phyloP scores from a whole-genome alignment of 2,113 vertebrate genomes.

The Anser brachyrhynchus region DNA sequence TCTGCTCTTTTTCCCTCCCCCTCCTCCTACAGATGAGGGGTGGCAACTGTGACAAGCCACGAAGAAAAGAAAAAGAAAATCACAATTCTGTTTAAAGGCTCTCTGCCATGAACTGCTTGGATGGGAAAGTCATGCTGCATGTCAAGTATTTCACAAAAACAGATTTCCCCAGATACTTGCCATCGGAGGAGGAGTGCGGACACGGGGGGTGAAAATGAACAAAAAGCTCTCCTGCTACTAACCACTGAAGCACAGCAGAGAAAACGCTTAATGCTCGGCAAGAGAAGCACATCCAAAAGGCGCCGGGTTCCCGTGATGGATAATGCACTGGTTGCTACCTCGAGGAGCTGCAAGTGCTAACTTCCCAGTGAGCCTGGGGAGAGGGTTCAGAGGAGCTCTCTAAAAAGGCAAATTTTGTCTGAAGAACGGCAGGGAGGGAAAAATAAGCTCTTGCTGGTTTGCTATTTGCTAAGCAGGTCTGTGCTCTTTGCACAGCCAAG shows the following conservation, averaged over 20 bases:
- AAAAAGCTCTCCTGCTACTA: neutral
- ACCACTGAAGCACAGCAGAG: neutral
- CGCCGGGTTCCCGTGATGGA: neutral
- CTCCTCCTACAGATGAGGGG: neutral
- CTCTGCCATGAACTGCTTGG: neutral
- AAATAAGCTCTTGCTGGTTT: neutral
- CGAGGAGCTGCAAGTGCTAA: neutral
- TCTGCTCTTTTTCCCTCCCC: neutral
- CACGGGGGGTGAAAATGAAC: neutral
- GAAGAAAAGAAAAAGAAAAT: neutral
- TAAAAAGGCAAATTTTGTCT: neutral
- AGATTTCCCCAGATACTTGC: neutral
- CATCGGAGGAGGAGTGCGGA: neutral
- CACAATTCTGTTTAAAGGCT: neutral
- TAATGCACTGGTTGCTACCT: neutral
- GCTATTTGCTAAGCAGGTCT: neutral
- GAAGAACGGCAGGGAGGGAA: neutral
- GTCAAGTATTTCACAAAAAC: neutral
- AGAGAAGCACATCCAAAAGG: neutral
- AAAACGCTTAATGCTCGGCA: neutral
- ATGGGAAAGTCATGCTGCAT: neutral
- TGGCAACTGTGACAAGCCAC: neutral
- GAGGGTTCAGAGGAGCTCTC: neutral
- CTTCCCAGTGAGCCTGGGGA: neutral
- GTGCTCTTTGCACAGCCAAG: neutral